These are phyloP conservation scores for Gisinianus flammeolus DNA, from an alignment of 2,888 invertebrate genomes.

Conservation along the genomic window DNA sequence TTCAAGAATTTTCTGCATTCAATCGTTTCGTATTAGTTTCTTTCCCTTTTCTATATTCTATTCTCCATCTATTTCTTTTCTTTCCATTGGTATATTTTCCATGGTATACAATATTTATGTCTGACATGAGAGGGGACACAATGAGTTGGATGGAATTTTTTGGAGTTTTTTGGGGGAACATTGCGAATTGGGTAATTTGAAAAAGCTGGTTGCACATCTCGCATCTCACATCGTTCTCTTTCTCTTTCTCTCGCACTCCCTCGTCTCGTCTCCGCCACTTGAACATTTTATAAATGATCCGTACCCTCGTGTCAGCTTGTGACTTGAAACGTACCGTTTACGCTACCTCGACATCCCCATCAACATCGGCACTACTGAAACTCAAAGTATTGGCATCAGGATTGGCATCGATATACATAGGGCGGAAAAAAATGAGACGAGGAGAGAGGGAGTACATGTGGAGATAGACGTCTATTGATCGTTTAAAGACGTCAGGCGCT, in stretches of 20 bases:
- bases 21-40: not conserved
- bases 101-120: too few relatives aligned
- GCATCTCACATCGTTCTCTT: not conserved
- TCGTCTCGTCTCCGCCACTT: not conserved
- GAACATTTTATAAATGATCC: not conserved
- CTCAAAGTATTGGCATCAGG: not conserved
- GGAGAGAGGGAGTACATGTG: not conserved
- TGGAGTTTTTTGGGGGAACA: too few relatives aligned
- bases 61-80: too few relatives aligned
- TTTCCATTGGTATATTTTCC: too few relatives aligned
- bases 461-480: too few relatives aligned
- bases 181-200: too few relatives aligned
- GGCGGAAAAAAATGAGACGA: not conserved
- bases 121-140: not conserved
- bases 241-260: not conserved
- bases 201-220: too few relatives aligned
- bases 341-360: too few relatives aligned
- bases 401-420: not conserved
- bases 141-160: not conserved
- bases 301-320: not conserved
- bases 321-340: not conserved
- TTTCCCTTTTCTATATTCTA: too few relatives aligned
- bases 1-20: not conserved
- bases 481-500: too few relatives aligned
- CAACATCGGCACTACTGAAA: too few relatives aligned